Evolutionary conservation across 2,888 invertebrate species (phyloP), one percentile per base, ranked within the genome.

Genomic region (Griposia aprilina): DNA sequence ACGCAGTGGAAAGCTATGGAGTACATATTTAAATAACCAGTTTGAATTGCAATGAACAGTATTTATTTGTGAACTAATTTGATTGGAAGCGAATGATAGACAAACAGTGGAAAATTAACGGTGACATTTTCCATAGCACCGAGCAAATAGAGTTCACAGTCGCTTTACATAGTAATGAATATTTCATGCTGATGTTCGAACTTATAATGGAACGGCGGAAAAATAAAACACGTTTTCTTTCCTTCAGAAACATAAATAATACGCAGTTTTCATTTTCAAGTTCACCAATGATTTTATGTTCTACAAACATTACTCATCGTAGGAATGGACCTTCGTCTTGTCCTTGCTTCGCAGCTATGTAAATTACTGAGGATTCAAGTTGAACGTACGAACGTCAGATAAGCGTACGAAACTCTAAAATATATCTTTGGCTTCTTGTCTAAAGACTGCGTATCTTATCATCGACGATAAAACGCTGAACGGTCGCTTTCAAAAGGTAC

Each of bases 301-400:
- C 67, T 26, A 66, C 63, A 81, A 74, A 71, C 52, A 81, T 84
- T 81, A 74, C 36, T 84, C 85, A 84, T 70, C 65, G 30, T 68
- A 65, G 48, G 41, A 78, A 52, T 23, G 81, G 81, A 85, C 85
- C 84, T 87, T 87, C 79, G 45, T 62, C 26, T 41, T 80, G 88
- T 88, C 90, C 90, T 92, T 91, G 91, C 81, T 78, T 82, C 74
- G 78, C 81, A 88, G 87, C 86, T 91, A 93, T 93, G 92, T 92
- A 91, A 91, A 93, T 93, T 90, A 91, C 90, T 91, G 85, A 90
- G 91, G 90, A 92, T 91, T 87, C 87, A 92, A 94, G 95, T 95
- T 95, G 94, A 95, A 95, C 87, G 94, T 89, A 93, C 94, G 91
- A 92, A 92, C 91, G 90, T 90, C 88, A 92, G 95, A 94, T 94